phyloP scores from a whole-genome alignment of 1,140 invertebrate genomes.

The Anoplolepis gracilipes region DNA sequence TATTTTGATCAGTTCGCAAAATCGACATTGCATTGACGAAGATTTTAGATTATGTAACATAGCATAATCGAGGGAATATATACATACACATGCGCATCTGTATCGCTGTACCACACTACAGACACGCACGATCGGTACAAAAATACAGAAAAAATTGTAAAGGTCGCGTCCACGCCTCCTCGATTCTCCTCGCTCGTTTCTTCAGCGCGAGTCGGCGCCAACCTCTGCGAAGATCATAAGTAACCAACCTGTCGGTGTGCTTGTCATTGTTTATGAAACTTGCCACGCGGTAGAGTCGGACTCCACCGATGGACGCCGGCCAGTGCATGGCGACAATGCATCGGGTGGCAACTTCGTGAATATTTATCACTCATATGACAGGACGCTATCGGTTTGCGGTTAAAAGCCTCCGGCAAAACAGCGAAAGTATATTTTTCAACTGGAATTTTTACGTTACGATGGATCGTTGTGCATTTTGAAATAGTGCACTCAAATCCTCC shows the following conservation, averaged over 20 bases:
- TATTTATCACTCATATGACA: slow-evolving; percentile 66
- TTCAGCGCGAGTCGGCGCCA: slow-evolving; percentile 56
- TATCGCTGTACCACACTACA: slow-evolving; percentile 58
- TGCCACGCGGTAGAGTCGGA: slow-evolving; percentile 53
- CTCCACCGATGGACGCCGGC: slow-evolving; percentile 50
- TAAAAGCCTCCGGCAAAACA: slow-evolving; percentile 21
- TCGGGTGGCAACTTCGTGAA: slow-evolving; percentile 65
- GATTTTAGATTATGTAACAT: slow-evolving; percentile 52
- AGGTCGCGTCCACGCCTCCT: slow-evolving; percentile 80
- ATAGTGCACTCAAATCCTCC: not conserved
- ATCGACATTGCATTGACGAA: slow-evolving; percentile 25
- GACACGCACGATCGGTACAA: slow-evolving; percentile 42
- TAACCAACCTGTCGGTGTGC: slow-evolving; percentile 77
- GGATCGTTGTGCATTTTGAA: slow-evolving; percentile 16
- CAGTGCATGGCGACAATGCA: slow-evolving; percentile 67
- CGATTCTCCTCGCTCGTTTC: slow-evolving; percentile 64
- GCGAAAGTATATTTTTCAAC: slow-evolving; percentile 27
- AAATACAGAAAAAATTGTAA: slow-evolving; percentile 80
- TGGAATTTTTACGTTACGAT: slow-evolving; percentile 39
- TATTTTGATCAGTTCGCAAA: not conserved
- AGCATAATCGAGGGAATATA: slow-evolving; percentile 54
- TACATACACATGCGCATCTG: slow-evolving; percentile 61
- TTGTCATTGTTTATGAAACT: slow-evolving; percentile 76
- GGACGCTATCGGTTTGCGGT: slow-evolving; percentile 65
- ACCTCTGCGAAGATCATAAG: slow-evolving; percentile 74